These are phyloP conservation scores for Cheirogaleus major DNA, from an alignment of 2,797 vertebrate genomes.

Conservation along the genomic window DNA sequence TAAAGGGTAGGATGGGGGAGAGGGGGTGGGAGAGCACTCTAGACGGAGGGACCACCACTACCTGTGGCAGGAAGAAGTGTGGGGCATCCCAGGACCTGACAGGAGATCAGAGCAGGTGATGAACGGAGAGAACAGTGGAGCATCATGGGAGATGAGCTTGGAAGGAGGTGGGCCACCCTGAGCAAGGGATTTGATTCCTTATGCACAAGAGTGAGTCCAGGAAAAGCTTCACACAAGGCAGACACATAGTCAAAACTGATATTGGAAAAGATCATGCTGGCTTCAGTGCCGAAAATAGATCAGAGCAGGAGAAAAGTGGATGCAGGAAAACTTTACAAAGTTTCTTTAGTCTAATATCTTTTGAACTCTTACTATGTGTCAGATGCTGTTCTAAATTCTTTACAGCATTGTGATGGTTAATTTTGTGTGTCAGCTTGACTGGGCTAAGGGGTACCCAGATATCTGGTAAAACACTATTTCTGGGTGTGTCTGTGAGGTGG, in stretches of 20 bases:
- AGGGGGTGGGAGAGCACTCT: background rate
- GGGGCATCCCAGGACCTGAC: background rate
- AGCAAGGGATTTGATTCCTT: background rate
- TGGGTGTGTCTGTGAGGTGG: background rate
- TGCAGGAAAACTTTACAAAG: background rate
- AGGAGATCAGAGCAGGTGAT: background rate
- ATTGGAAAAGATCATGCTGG: background rate
- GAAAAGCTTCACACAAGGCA: background rate
- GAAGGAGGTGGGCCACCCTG: rapidly evolving
- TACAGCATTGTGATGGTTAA: background rate
- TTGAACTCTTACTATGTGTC: background rate
- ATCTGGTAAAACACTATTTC: background rate
- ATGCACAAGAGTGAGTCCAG: background rate
- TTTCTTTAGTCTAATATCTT: background rate
- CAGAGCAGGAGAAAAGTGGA: background rate
- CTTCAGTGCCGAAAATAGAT: background rate
- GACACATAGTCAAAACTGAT: background rate
- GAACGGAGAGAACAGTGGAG: background rate
- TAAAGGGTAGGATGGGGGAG: rapidly evolving
- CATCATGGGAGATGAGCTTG: no score
- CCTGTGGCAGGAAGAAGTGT: background rate
- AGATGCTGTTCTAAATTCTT: background rate
- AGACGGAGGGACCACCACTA: rapidly evolving
- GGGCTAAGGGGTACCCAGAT: background rate
- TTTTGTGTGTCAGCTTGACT: background rate